Evolutionary conservation across 2,113 vertebrate genomes (phyloP).

Genomic region (Solea senegalensis): DNA sequence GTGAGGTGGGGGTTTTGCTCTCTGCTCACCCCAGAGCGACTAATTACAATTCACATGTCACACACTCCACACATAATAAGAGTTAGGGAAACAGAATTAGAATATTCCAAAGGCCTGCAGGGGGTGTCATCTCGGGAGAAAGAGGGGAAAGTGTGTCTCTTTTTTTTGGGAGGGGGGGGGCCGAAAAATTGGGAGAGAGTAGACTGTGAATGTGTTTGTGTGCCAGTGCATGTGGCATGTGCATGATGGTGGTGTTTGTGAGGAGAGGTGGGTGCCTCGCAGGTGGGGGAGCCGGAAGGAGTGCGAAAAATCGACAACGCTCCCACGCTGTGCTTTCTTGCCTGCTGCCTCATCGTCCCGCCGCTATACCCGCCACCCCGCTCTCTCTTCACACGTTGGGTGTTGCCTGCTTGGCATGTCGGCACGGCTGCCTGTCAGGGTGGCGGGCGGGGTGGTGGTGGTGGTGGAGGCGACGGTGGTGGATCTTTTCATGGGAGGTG

Average conservation of each 20-base stretch:
- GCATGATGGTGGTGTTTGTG: constrained; percentile 19
- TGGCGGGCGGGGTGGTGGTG: background rate
- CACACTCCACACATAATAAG: constrained; percentile 77
- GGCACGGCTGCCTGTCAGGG: constrained; percentile 78
- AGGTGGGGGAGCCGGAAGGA: constrained; percentile 47
- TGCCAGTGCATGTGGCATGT: constrained; percentile 54
- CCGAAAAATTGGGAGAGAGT: background rate
- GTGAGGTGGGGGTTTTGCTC: constrained; percentile 51
- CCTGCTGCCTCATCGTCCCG: constrained; percentile 66
- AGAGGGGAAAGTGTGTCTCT: constrained; percentile 69
- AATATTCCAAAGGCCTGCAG: constrained; percentile 79
- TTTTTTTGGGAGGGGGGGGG: constrained; percentile 18
- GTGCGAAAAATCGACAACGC: constrained; percentile 61
- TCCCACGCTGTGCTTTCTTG: constrained; percentile 72
- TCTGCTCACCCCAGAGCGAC: constrained; percentile 76
- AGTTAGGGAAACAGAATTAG: constrained; percentile 77
- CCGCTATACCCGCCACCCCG: constrained; percentile 64
- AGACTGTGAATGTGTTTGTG: constrained; percentile 50
- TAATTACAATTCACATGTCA: constrained; percentile 84
- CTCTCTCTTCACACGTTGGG: constrained; percentile 78
- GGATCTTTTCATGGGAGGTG: constrained; percentile 48
- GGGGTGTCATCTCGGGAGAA: constrained; percentile 76
- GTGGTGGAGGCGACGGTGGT: background rate
- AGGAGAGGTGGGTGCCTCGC: constrained; percentile 54
- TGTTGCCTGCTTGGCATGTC: constrained; percentile 77